These are phyloP conservation scores for Pantelozetes paolii DNA, from an alignment of 2,888 invertebrate species.

Conservation along the genomic window DNA sequence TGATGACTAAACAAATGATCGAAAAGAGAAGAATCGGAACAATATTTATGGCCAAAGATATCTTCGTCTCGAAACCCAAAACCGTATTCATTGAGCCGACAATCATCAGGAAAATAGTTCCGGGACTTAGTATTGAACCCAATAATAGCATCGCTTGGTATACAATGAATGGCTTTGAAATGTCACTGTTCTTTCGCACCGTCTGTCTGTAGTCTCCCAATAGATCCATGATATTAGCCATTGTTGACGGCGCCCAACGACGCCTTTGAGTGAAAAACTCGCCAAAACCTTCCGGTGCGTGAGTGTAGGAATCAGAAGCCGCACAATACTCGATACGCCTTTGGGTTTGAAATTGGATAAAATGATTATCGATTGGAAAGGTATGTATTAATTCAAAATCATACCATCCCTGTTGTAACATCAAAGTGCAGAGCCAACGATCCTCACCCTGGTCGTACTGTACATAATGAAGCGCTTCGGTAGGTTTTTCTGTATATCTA, in stretches of 20 bases:
- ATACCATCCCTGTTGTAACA: constrained; percentile 94
- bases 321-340: constrained; percentile 77
- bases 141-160: constrained; percentile 61
- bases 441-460: constrained; percentile 73
- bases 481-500: constrained; percentile 73
- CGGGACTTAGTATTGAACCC: constrained; percentile 74
- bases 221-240: constrained; percentile 60
- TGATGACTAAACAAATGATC: constrained; percentile 62
- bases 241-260: constrained; percentile 60
- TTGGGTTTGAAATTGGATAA: too few relatives aligned
- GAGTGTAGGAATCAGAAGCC: constrained; percentile 66
- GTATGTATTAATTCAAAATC: constrained; percentile 55
- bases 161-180: constrained; percentile 54
- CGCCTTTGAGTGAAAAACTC: constrained; percentile 60
- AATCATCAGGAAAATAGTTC: constrained; percentile 76
- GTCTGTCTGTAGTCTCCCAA: constrained; percentile 55
- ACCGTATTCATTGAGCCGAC: constrained; percentile 75
- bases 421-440: constrained; percentile 93
- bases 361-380: background rate
- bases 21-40: constrained; percentile 76
- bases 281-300: constrained; percentile 55
- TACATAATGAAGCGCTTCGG: constrained; percentile 55
- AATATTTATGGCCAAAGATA: constrained; percentile 86
- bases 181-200: constrained; percentile 57
- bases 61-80: constrained; percentile 54